Evolutionary conservation across 2,113 vertebrate species (phyloP), one percentile per base, ranked within the genome.

Genomic region (Sylvia atricapilla): DNA sequence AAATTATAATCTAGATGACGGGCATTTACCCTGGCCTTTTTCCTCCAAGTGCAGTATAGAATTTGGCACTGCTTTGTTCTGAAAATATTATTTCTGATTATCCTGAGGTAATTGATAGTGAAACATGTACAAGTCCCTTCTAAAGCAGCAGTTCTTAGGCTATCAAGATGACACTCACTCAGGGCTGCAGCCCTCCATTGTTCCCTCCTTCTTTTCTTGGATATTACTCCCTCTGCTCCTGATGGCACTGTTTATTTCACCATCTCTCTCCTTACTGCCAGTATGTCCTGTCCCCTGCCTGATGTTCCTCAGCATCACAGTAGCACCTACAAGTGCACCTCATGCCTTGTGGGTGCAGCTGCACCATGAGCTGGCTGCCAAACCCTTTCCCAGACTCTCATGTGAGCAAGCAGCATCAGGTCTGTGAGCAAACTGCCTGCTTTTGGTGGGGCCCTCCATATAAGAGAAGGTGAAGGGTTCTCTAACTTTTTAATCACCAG

Each of bases 1-100:
- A 97, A 97, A 97, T 97, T 95, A 93, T 94, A 95, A 94, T 96
- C 76, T 92, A 88, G 86, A 87, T 97, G 97, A 95, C 37, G 27
- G 84, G 52, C 47, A 27, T 95, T 97, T 97, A 94, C 95, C 94
- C 77, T 88, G 80, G 79, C 79, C 63, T 94, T 95, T 89, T 97
- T 91, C 89, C 79, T 96, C 96, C 88, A 85, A 92, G 63, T 83
- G 93, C 95, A 93, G 94, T 83, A 84, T 79, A 55, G 87, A 96
- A 94, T 93, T 97, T 98, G 97, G 97, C 97, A 89, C 59, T 43
- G 58, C 77, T 95, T 91, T 95, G 78, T 95, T 95, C 90, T 94
- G 93, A 94, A 97, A 97, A 96, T 78, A 81, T 95, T 97, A 77
- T 94, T 96, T 94, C 91, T 96, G 88, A 92, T 97, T 94, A 94